Percentiles rank a stretch among this genome's conserved stretches.
Conservation (phyloP, 1,140 invertebrate genomes). For the Dreissena rostriformis region DNA sequence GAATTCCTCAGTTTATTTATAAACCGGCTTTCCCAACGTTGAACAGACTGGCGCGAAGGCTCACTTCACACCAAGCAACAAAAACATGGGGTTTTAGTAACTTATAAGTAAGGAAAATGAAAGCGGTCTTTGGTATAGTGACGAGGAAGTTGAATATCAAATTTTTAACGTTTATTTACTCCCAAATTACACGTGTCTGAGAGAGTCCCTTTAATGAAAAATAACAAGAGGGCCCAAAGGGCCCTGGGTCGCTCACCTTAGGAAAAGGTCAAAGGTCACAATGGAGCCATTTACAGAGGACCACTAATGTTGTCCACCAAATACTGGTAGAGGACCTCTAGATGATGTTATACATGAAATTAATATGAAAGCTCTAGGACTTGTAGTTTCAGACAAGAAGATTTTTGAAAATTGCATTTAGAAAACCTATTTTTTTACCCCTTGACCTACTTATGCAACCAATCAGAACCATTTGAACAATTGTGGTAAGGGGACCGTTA, state of each 20-base stretch:
- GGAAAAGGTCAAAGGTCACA: conserved; percentile 5
- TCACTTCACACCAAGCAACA: too few relatives aligned
- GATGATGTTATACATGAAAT: conserved; percentile 4
- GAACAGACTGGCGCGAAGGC: too few relatives aligned
- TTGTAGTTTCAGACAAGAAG: conserved; percentile 6
- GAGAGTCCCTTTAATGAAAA: too few relatives aligned
- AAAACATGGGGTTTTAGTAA: too few relatives aligned
- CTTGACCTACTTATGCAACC: conserved; percentile 5
- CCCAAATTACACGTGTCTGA: too few relatives aligned
- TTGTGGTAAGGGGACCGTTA: conserved; percentile 4
- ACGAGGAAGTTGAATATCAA: too few relatives aligned
- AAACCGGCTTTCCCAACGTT: too few relatives aligned
- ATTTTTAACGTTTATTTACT: too few relatives aligned
- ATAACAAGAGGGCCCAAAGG: conserved; percentile 4
- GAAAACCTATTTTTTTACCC: conserved; percentile 3
- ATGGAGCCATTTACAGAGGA: conserved; percentile 5
- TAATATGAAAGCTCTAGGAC: conserved; percentile 3
- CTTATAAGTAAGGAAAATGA: too few relatives aligned
- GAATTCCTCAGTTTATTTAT: too few relatives aligned
- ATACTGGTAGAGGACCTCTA: conserved; percentile 2
- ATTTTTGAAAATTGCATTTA: conserved; percentile 8
- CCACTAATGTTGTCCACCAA: conserved; percentile 5
- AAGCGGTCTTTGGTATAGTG: too few relatives aligned
- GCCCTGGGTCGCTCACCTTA: conserved; percentile 3
- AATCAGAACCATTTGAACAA: conserved; percentile 6